phyloP scores from a whole-genome alignment of 2,888 invertebrate genomes.

The Cataglyphis cursor region DNA sequence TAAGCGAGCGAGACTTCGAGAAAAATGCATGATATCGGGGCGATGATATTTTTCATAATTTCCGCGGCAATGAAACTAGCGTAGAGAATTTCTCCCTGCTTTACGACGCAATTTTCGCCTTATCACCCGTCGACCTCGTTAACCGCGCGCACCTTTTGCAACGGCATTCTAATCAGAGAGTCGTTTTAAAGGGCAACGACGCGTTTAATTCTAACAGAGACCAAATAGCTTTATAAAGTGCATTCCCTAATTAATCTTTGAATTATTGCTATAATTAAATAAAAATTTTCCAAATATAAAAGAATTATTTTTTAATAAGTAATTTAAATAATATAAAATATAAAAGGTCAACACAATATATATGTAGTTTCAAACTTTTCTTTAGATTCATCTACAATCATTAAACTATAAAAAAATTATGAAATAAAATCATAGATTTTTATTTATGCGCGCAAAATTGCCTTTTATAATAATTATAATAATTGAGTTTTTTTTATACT shows the following conservation, averaged over 20 bases:
- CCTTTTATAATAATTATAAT: background rate
- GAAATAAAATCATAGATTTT: background rate
- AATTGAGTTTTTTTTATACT: background rate
- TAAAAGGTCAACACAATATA: background rate
- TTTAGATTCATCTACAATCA: background rate
- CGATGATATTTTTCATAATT: conserved; percentile 67
- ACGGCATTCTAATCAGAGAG: conserved; percentile 30
- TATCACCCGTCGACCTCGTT: conserved; percentile 29
- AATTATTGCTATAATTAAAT: background rate
- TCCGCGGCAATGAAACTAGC: conserved; percentile 16
- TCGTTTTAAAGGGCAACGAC: background rate
- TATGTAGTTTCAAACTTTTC: background rate
- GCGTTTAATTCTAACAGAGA: background rate
- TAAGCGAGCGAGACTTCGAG: conserved; percentile 62
- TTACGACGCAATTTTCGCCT: conserved; percentile 34
- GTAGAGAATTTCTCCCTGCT: background rate
- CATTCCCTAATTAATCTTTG: background rate
- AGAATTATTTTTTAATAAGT: background rate
- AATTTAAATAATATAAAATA: background rate
- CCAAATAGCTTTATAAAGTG: background rate
- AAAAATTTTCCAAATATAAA: background rate
- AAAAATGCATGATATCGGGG: conserved; percentile 58
- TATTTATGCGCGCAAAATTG: background rate
- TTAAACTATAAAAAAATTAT: background rate
- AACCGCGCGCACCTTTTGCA: conserved; percentile 8